These are phyloP conservation scores for Pycnonotus jocosus DNA, from an alignment of 2,113 vertebrate genomes.

Conservation along the genomic window DNA sequence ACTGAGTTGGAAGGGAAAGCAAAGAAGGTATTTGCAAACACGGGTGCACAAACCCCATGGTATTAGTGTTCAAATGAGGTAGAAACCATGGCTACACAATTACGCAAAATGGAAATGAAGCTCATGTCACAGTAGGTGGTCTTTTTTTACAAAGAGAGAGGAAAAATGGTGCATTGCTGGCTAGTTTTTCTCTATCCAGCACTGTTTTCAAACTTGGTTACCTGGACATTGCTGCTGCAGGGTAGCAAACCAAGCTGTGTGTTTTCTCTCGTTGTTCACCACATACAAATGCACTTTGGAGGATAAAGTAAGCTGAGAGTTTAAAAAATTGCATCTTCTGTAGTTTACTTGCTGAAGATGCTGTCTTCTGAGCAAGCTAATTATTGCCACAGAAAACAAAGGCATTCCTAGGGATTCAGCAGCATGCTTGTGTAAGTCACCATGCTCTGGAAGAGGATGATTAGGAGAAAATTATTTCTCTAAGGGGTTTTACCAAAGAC, in stretches of 20 bases:
- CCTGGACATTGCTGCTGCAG: background rate
- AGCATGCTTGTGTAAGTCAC: background rate
- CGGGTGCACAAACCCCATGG: background rate
- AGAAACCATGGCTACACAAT: background rate
- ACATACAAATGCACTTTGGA: background rate
- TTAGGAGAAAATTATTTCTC: background rate
- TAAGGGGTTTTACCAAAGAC: background rate
- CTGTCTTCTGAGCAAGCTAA: background rate
- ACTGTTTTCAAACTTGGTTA: background rate
- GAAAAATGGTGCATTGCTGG: background rate
- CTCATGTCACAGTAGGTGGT: background rate
- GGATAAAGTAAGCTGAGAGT: background rate
- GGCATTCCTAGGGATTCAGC: background rate
- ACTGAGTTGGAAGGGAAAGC: background rate
- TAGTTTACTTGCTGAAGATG: background rate
- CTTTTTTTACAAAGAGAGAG: background rate
- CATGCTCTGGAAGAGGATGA: background rate
- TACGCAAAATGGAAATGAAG: background rate
- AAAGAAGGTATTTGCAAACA: background rate
- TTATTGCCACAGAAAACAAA: background rate
- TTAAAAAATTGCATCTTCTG: background rate
- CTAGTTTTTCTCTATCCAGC: background rate
- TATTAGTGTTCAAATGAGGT: background rate
- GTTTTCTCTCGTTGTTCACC: background rate
- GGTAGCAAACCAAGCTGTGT: background rate